Evolutionary conservation across 1,140 invertebrate species (phyloP).

Genomic region (Neodiprion lecontei): DNA sequence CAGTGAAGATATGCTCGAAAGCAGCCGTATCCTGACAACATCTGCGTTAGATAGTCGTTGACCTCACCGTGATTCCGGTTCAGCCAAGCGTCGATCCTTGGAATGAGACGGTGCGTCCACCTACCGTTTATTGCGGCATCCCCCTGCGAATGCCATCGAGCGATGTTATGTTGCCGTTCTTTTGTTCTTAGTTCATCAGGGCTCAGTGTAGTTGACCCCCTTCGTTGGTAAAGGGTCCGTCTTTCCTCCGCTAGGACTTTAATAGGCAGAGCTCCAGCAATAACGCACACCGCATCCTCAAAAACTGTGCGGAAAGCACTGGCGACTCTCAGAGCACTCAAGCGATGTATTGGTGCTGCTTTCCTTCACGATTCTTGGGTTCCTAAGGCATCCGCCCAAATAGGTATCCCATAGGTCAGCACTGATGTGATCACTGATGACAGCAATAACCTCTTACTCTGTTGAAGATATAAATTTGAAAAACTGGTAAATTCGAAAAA

Average conservation of each 20-base stretch:
- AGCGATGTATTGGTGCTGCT: not conserved
- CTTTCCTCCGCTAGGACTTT: constrained; percentile 27
- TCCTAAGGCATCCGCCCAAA: constrained; percentile 14
- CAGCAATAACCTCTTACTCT: no score
- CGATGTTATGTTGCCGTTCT: not conserved
- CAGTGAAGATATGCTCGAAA: no score
- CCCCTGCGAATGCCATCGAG: constrained; percentile 25
- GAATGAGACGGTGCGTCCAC: not conserved
- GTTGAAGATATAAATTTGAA: no score
- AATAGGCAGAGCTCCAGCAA: constrained; percentile 30
- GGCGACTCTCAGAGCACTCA: constrained; percentile 12
- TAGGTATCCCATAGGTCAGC: constrained; percentile 4
- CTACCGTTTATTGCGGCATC: constrained; percentile 17
- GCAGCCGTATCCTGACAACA: no score
- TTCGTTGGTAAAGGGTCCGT: no score
- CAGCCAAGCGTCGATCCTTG: no score
- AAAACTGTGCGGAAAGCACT: constrained; percentile 27
- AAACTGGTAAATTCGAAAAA: no score
- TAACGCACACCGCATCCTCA: constrained; percentile 21
- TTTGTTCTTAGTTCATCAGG: not conserved
- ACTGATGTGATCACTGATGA: constrained; percentile 13
- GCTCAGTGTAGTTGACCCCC: not conserved
- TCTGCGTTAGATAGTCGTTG: no score
- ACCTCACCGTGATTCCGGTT: no score
- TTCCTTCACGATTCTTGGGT: not conserved